Evolutionary conservation across 2,797 vertebrate species (phyloP), one percentile per base, ranked within the genome.

Genomic region (Valencia hispanica): DNA sequence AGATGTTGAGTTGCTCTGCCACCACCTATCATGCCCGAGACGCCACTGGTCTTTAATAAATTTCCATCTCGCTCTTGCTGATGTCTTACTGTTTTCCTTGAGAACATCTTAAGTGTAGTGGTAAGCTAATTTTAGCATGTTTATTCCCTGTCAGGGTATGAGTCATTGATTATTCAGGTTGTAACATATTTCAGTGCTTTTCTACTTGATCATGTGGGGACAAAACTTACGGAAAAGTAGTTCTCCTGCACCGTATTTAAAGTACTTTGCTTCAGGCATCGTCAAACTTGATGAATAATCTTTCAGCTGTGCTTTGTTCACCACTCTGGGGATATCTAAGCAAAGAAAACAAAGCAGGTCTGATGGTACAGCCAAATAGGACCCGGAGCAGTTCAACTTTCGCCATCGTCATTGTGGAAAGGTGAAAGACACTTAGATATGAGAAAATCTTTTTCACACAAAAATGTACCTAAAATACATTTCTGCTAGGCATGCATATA

Each of bases 241-340:
- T 57, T 57, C 25, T n/a, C 53, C n/a, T 57, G 53, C 4, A 27
- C 27, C 27, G 27, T 57, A 57, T 57, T 27, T 27, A 27, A 57
- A 27, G 53, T 57, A 57, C 27, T 12, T 57, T 15, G 53, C 53
- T 57, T 15, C 14, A 57, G 53, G 53, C 53, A 30, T 57, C 27
- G 27, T n/a, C 27, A 57, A 57, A 30, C 2, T 12, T 15, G 53
- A n/a, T 57, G 53, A 27, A 27, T 57, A 57, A 57, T 57, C 53
- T 57, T 57, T 57, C 53, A 27, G 53, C 53, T 55, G 53, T 55
- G 53, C 53, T 55, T 27, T 55, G 53, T 55, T 25, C n/a, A 30
- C 25, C 53, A 57, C 53, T 57, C 53, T 57, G 68, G 70, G 80
- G 79, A 69, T 70, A 69, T 70, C 43, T 39, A 75, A 57, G 53